A percentile compares a stretch with the other conserved stretches of the same genome.
Evolutionary conservation across 2,888 invertebrate genomes (phyloP).

Genomic region (Clepsis dumicolana): DNA sequence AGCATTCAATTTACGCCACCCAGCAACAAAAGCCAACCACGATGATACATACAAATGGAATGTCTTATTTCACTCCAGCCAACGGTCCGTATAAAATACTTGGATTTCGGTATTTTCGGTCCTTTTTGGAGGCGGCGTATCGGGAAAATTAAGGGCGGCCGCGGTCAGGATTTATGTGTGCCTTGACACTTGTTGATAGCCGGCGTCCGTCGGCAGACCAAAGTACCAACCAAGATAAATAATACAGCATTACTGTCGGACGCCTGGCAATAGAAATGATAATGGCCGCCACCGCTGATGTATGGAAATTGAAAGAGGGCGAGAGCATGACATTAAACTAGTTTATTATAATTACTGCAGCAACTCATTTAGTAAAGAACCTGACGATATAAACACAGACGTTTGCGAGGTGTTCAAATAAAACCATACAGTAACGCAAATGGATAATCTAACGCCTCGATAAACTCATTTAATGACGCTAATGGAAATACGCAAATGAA

Average conservation of each 20-base stretch:
- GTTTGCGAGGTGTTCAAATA: neutral
- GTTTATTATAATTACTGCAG: conserved; percentile 24
- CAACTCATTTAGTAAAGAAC: neutral
- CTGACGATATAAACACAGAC: neutral
- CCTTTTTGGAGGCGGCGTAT: conserved; percentile 43
- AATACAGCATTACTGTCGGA: conserved; percentile 61
- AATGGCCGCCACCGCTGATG: conserved; percentile 48
- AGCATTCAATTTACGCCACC: conserved; percentile 41
- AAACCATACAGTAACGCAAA: conserved; percentile 5
- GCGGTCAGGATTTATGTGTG: conserved; percentile 66
- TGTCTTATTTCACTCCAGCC: conserved; percentile 50
- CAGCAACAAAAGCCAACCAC: conserved; percentile 38
- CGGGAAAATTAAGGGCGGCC: conserved; percentile 50
- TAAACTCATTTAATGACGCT: conserved; percentile 19
- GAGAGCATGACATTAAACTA: conserved; percentile 18
- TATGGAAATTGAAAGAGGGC: conserved; percentile 37
- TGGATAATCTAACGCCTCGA: conserved; percentile 9
- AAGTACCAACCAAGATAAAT: conserved; percentile 56
- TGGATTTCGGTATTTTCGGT: conserved; percentile 47
- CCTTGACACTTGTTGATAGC: conserved; percentile 82
- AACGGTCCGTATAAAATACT: conserved; percentile 47
- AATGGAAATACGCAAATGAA: conserved; percentile 28
- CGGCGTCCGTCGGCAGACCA: conserved; percentile 60
- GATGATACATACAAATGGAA: conserved; percentile 50
- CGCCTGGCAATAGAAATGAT: conserved; percentile 52